These are phyloP conservation scores for Atta texana DNA, from an alignment of 1,140 invertebrate genomes.

Conservation along the genomic window DNA sequence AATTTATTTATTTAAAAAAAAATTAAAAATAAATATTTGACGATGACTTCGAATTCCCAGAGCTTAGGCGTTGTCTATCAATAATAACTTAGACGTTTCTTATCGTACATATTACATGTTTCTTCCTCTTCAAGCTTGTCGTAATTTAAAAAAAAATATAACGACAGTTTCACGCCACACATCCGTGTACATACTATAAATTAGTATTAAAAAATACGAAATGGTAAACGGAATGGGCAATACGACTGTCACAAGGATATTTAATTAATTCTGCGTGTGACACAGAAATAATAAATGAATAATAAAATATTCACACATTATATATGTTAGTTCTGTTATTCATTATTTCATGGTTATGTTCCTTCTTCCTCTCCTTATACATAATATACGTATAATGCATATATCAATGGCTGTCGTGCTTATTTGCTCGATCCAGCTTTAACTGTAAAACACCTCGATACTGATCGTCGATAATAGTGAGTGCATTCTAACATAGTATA, in stretches of 20 bases:
- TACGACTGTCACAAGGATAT: background rate
- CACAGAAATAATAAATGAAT: background rate
- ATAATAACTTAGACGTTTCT: background rate
- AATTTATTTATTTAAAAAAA: background rate
- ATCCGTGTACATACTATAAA: background rate
- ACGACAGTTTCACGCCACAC: background rate
- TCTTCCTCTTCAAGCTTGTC: background rate
- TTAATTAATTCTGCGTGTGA: background rate
- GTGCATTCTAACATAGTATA: no score
- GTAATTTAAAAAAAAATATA: background rate
- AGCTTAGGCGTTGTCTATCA: background rate
- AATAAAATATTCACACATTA: background rate
- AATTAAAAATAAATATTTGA: background rate
- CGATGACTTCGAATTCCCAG: background rate
- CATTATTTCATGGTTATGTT: background rate
- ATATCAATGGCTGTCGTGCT: no score
- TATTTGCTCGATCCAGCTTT: no score
- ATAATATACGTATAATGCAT: no score
- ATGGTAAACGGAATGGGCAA: background rate
- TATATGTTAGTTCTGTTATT: background rate
- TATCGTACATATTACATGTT: background rate
- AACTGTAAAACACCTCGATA: no score
- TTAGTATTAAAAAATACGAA: background rate
- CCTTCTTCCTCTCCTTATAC: background rate
- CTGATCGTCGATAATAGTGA: no score